A percentile compares a stretch with the other conserved stretches of the same genome.
Evolutionary conservation across 2,888 invertebrate genomes (phyloP).

Genomic region (Protophormia terraenovae): DNA sequence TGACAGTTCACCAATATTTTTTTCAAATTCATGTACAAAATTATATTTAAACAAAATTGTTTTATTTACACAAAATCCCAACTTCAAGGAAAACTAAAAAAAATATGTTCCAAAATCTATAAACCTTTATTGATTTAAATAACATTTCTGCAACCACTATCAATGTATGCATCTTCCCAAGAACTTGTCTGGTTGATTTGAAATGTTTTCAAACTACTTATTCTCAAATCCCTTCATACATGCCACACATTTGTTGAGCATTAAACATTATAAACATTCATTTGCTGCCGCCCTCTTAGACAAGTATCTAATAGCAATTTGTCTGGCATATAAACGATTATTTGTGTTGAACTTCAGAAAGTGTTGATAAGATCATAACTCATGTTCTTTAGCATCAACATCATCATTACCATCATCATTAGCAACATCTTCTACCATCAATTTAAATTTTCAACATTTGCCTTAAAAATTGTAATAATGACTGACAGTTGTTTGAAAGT

Average conservation of each 20-base stretch:
- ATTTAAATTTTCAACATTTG: not conserved
- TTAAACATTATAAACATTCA: not conserved
- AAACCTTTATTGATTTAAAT: constrained; percentile 27
- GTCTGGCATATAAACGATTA: constrained; percentile 21
- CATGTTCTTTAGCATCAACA: constrained; percentile 1
- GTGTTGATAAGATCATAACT: constrained; percentile 41
- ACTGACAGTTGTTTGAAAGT: not conserved
- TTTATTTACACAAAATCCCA: not conserved
- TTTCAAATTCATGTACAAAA: too few relatives aligned
- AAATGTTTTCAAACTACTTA: not conserved
- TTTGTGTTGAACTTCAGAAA: constrained; percentile 49
- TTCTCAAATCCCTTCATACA: not conserved
- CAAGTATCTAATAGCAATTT: constrained; percentile 19
- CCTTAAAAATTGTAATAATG: not conserved
- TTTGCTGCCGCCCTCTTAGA: not conserved
- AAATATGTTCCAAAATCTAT: not conserved
- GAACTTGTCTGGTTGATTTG: not conserved
- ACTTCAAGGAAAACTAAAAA: not conserved
- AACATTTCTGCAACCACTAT: not conserved
- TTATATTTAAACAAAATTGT: not conserved
- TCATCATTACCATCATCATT: not conserved
- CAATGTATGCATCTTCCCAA: not conserved
- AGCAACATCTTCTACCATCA: not conserved
- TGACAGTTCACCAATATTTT: too few relatives aligned
- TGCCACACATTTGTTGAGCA: not conserved